Conservation (phyloP, 1,140 invertebrate genomes). For the Drepana arcuata region DNA sequence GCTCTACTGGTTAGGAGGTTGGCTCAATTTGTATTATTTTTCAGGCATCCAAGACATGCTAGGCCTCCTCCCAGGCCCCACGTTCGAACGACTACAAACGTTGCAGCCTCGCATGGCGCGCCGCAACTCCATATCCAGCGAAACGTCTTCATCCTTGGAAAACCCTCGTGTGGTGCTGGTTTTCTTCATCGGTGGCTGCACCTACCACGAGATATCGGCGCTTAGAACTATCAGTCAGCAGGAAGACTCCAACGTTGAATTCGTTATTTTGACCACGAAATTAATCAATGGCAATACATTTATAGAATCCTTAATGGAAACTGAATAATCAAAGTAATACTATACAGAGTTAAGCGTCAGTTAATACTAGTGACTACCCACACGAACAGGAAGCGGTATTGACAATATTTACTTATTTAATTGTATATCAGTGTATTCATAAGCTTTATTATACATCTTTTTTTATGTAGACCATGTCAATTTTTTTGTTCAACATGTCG, state of each 20-base stretch:
- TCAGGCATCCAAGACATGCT: conserved; percentile 74
- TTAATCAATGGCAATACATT: conserved; percentile 93
- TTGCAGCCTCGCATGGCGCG: conserved; percentile 66
- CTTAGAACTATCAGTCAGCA: conserved; percentile 92
- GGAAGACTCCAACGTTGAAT: conserved; percentile 93
- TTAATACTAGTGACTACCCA: too few relatives aligned
- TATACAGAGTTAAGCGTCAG: too few relatives aligned
- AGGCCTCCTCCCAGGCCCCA: conserved; percentile 73
- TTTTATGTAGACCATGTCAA: too few relatives aligned
- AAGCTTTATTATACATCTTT: too few relatives aligned
- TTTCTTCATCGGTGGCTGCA: conserved; percentile 97
- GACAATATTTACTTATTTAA: too few relatives aligned
- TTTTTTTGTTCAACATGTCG: too few relatives aligned
- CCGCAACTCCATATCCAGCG: conserved; percentile 75
- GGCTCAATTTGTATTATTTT: too few relatives aligned
- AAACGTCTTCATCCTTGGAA: conserved; percentile 77
- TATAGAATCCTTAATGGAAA: conserved; percentile 82
- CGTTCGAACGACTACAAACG: conserved; percentile 74
- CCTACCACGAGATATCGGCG: conserved; percentile 95
- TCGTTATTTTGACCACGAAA: conserved; percentile 94
- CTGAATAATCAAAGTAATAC: too few relatives aligned
- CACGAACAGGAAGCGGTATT: too few relatives aligned
- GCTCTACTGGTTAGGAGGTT: too few relatives aligned
- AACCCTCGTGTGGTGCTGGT: conserved; percentile 88
- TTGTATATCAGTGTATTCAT: too few relatives aligned